Evolutionary conservation across 1,140 invertebrate genomes (phyloP).

Genomic region (Bathynomus jamesi): DNA sequence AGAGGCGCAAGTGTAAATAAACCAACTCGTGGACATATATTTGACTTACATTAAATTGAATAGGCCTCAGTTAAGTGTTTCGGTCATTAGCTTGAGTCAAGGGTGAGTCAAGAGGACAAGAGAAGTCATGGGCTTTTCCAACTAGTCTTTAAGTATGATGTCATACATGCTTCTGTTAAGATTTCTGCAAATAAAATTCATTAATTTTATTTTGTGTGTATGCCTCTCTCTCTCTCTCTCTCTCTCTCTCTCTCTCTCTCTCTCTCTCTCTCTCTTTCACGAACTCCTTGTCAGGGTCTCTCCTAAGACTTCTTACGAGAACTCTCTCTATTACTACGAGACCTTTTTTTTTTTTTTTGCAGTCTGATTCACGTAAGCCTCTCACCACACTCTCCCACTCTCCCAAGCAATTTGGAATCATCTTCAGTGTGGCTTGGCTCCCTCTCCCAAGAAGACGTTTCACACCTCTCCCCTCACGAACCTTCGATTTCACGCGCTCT

Average conservation of each 20-base stretch:
- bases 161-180: too few species aligned
- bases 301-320: background rate
- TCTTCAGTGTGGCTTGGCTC: background rate
- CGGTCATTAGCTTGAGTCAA: too few species aligned
- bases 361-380: background rate
- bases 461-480: background rate
- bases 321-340: background rate
- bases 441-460: background rate
- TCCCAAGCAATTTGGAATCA: background rate
- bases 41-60: too few species aligned
- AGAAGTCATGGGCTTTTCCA: too few species aligned
- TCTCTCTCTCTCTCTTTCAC: background rate
- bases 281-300: background rate
- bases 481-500: background rate
- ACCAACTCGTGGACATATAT: too few species aligned
- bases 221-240: background rate
- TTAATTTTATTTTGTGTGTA: too few species aligned
- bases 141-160: too few species aligned
- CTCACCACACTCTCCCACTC: background rate
- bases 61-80: too few species aligned
- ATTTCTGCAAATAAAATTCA: too few species aligned
- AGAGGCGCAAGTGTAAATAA: too few species aligned
- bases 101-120: too few species aligned
- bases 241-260: background rate
- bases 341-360: background rate